Evolutionary conservation across 2,888 invertebrate genomes (phyloP), one percentile per base, ranked within the genome.

Genomic region (Dilophus febrilis): DNA sequence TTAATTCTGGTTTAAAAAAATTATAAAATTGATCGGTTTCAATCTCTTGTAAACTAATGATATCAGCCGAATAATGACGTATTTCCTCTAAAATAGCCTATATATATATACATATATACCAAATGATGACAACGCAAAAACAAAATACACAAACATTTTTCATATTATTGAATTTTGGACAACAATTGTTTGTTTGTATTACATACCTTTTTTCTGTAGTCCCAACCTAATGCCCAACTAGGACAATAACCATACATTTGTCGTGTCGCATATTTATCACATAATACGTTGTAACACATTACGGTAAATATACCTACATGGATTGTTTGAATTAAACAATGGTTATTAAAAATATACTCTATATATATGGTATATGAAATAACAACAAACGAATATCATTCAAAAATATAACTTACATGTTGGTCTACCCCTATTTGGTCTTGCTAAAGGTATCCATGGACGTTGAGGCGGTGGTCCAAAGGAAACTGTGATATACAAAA

Each of bases 191-290:
- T n/a, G n/a, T n/a, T n/a, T n/a, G n/a, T n/a, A n/a, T n/a, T 4
- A 38, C 16, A 31, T 41, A 52, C 84, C 66, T 92, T 92, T 70
- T 94, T 92, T 51, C 98, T 72, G 68, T 97, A 97, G 56, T 94
- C 92, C 98, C 98, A 98, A 61, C 84, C 85, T 44, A 98, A 73
- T 40, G 97, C 97, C 97, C 97, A 98, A 51, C 88, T 85, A 17
- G 98, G 97, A 64, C 97, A 98, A 67, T 98, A 98, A 52, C 91
- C 94, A 68, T 98, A 98, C 85, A 94, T 90, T 66, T 94, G 92
- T 53, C 94, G 68, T 40, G 97, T 97, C 46, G 97, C 97, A 61
- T 95, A 97, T 67, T 95, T 95, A 71, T 97, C 95, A 68, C 97
- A 95, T 50, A 98, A 72, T 49, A 98, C 94, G 67, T 98, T 98